A percentile compares a stretch with the other conserved stretches of the same genome.
Evolutionary conservation across 2,797 vertebrate species (phyloP).

Genomic region (Megaceryle alcyon): DNA sequence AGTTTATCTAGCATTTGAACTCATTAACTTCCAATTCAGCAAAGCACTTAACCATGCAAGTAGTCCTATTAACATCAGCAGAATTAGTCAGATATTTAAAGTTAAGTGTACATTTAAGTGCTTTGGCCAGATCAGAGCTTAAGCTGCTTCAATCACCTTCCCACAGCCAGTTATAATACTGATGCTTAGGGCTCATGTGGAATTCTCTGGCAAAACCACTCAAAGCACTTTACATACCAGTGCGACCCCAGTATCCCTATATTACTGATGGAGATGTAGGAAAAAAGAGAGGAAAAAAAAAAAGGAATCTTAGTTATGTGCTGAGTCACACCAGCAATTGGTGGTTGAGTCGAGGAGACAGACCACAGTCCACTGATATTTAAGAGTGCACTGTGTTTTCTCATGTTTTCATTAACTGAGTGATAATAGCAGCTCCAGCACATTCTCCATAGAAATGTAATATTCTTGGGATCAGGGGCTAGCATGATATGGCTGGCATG

Average conservation of each 20-base stretch:
- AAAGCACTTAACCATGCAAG: constrained; percentile 4
- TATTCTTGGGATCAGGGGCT: neutral
- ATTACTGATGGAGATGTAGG: neutral
- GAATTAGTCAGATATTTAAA: constrained; percentile 3
- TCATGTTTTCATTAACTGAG: neutral
- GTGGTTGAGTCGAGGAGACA: neutral
- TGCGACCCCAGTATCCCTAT: neutral
- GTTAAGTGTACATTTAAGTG: constrained; percentile 12
- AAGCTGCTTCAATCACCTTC: neutral
- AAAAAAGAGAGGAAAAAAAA: neutral
- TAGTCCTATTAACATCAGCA: constrained; percentile 5
- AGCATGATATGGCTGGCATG: neutral
- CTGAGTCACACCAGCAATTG: neutral
- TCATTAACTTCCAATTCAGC: constrained; percentile 26
- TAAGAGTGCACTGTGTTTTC: neutral
- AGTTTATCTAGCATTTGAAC: neutral
- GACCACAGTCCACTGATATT: neutral
- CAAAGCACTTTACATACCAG: neutral
- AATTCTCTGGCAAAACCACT: neutral
- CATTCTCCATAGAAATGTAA: neutral
- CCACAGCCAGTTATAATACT: neutral
- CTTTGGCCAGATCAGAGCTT: neutral
- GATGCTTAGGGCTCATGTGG: neutral
- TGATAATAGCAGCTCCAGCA: neutral
- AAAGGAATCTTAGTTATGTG: neutral